Percentiles rank a stretch among this genome's conserved stretches.
phyloP scores from a whole-genome alignment of 2,888 invertebrate species.

The Vanessa cardui region DNA sequence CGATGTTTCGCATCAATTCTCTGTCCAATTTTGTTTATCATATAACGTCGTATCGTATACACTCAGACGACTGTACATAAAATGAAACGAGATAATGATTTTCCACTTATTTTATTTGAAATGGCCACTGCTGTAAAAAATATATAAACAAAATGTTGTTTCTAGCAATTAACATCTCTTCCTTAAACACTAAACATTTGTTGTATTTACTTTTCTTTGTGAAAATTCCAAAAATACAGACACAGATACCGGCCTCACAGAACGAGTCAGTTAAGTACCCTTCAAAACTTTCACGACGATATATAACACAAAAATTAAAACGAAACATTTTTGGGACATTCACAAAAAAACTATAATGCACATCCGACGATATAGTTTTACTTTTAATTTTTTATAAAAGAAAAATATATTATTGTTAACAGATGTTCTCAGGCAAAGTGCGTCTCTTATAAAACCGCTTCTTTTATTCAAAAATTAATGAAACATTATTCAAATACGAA shows the following conservation, averaged over 20 bases:
- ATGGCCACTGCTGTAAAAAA: slow-evolving; percentile 63
- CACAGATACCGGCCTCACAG: background rate
- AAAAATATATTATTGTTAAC: too few species aligned
- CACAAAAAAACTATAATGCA: slow-evolving; percentile 18
- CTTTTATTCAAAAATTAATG: too few species aligned
- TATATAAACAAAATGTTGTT: slow-evolving; percentile 56
- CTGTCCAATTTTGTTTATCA: too few species aligned
- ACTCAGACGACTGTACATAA: background rate
- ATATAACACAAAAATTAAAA: background rate
- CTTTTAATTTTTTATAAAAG: background rate
- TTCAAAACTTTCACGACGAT: too few species aligned
- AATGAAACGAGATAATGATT: slow-evolving; percentile 38
- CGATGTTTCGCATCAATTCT: too few species aligned
- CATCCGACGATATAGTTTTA: slow-evolving; percentile 29
- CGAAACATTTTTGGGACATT: slow-evolving; percentile 25
- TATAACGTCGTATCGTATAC: too few species aligned
- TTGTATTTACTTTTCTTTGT: slow-evolving; percentile 25
- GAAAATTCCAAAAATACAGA: slow-evolving; percentile 33
- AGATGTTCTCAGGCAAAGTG: too few species aligned
- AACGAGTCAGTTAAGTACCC: slow-evolving; percentile 14
- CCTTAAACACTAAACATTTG: slow-evolving; percentile 41
- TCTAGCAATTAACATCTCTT: slow-evolving; percentile 50
- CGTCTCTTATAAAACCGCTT: too few species aligned
- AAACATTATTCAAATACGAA: too few species aligned
- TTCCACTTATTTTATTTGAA: slow-evolving; percentile 57